Evolutionary conservation across 1,140 invertebrate genomes (phyloP).

Genomic region (Macrobrachium nipponense): DNA sequence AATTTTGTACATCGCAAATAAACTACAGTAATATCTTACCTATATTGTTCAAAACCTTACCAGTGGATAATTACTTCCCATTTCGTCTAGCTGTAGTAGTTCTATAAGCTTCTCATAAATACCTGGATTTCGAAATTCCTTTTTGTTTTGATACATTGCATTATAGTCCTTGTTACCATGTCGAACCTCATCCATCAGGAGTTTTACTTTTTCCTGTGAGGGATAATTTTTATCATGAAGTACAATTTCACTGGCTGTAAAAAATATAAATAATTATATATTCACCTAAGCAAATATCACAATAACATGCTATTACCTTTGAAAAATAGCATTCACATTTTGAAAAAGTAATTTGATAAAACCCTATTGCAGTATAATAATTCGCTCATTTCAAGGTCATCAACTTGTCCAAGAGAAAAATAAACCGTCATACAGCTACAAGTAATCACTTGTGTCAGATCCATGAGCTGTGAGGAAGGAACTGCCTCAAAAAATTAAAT

Average conservation of each 20-base stretch:
- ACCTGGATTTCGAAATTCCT: slow-evolving; percentile 95
- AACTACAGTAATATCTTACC: neutral
- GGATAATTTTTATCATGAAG: neutral
- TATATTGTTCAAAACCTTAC: slow-evolving; percentile 67
- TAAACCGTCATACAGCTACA: too few species aligned
- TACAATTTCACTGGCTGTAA: neutral
- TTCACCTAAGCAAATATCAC: too few species aligned
- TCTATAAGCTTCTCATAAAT: slow-evolving; percentile 97
- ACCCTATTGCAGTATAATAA: too few species aligned
- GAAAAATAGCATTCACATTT: too few species aligned
- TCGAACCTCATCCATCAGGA: slow-evolving; percentile 81
- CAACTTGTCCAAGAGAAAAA: too few species aligned
- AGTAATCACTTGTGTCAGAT: too few species aligned
- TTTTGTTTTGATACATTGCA: slow-evolving; percentile 86
- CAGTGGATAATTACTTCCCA: slow-evolving; percentile 92
- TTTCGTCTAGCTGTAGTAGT: slow-evolving; percentile 93
- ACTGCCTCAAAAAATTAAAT: too few species aligned
- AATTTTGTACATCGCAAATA: neutral
- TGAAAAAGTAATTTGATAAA: too few species aligned
- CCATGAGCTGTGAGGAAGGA: too few species aligned
- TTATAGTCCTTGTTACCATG: slow-evolving; percentile 85
- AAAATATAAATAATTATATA: slow-evolving; percentile 1
- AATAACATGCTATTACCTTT: too few species aligned
- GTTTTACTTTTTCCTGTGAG: slow-evolving; percentile 80
- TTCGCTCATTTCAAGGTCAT: too few species aligned